Evolutionary conservation across 2,888 invertebrate species (phyloP).

Genomic region (Eretmocerus hayati): DNA sequence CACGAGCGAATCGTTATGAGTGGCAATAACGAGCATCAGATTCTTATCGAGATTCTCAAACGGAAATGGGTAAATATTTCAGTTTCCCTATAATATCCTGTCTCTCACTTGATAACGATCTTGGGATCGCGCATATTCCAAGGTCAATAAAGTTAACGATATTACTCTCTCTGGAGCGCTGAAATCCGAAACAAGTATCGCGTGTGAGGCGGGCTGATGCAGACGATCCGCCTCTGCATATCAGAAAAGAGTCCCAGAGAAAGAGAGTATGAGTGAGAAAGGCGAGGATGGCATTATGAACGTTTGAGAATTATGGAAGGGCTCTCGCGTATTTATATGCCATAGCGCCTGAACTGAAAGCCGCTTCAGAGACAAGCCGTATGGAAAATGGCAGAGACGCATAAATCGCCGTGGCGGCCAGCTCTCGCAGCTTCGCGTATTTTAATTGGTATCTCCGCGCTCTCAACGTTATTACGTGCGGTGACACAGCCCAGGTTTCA

Average conservation of each 20-base stretch:
- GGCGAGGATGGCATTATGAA: conserved; percentile 4
- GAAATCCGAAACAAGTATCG: conserved; percentile 21
- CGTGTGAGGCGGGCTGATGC: conserved; percentile 5
- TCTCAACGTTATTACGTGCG: conserved; percentile 13
- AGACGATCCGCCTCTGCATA: neutral
- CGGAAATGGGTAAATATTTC: too few species aligned
- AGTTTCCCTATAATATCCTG: too few species aligned
- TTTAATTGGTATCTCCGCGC: conserved; percentile 15
- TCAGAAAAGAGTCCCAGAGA: neutral
- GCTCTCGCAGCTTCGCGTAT: conserved; percentile 1
- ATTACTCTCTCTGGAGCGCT: neutral
- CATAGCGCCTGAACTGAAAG: neutral
- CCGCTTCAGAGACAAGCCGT: too few species aligned
- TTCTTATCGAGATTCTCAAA: too few species aligned
- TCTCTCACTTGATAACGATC: conserved; percentile 19
- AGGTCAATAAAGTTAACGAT: conserved; percentile 20
- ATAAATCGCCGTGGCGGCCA: conserved; percentile 8
- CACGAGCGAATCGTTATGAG: too few species aligned
- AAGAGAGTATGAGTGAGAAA: neutral
- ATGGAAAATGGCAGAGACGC: conserved; percentile 15
- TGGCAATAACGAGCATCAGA: too few species aligned
- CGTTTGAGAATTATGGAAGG: conserved; percentile 10
- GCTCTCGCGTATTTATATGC: neutral
- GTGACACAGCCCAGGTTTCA: neutral
- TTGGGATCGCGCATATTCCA: conserved; percentile 16